Evolutionary conservation across 2,797 vertebrate genomes (phyloP).

Genomic region (Hippocampus kuda): DNA sequence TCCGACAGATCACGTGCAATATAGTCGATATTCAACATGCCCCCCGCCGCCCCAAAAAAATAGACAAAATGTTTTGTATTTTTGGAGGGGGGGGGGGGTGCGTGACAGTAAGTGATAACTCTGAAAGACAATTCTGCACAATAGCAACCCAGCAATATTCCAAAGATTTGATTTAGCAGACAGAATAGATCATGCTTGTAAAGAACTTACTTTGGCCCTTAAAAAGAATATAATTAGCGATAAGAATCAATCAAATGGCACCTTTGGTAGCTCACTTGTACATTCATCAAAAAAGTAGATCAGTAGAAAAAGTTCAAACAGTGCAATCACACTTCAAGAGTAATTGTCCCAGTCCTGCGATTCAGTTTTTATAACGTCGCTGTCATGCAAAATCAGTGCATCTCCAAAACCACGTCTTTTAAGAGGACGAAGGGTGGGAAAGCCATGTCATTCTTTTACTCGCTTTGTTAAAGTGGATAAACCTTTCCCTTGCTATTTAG

Average conservation of each 20-base stretch:
- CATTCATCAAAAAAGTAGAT: constrained; percentile 45
- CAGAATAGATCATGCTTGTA: constrained; percentile 7
- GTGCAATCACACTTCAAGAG: constrained; percentile 12
- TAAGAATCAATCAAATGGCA: constrained; percentile 13
- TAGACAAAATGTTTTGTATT: background rate
- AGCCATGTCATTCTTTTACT: too few species aligned
- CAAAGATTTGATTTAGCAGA: constrained; percentile 21
- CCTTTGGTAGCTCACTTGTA: constrained; percentile 51
- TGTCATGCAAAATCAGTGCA: too few species aligned
- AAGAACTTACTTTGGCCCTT: background rate
- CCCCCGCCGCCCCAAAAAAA: background rate
- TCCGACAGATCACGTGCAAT: background rate
- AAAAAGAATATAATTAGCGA: background rate
- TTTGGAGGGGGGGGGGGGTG: background rate
- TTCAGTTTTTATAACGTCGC: background rate
- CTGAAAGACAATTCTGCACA: background rate
- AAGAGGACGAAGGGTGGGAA: too few species aligned
- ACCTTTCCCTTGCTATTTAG: too few species aligned
- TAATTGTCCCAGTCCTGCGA: background rate
- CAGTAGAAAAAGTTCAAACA: constrained; percentile 33
- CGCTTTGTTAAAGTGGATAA: too few species aligned
- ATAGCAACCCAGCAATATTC: background rate
- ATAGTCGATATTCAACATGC: background rate
- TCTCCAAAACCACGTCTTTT: too few species aligned
- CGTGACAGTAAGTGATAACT: background rate